Conservation (phyloP, 1,140 invertebrate species). For the Centruroides sculpturatus region DNA sequence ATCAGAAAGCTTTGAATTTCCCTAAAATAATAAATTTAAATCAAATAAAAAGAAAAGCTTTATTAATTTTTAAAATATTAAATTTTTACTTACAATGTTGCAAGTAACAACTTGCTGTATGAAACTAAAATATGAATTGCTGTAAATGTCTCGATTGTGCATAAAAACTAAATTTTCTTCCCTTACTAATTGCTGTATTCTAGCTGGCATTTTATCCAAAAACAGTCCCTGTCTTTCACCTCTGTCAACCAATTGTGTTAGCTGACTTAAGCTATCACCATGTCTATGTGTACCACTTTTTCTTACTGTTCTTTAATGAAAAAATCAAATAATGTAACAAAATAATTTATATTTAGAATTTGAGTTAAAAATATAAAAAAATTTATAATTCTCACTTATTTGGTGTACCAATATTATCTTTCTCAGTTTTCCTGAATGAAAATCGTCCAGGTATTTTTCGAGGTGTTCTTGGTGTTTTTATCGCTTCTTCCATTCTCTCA, state of each 20-base stretch:
- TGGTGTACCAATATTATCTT: background rate
- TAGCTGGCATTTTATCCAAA: conserved; percentile 33
- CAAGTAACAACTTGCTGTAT: conserved; percentile 33
- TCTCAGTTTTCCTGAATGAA: conserved; percentile 16
- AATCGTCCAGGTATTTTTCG: conserved; percentile 19
- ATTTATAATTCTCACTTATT: conserved; percentile 1
- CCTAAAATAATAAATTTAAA: background rate
- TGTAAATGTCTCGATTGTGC: conserved; percentile 39
- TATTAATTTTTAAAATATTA: conserved; percentile 1
- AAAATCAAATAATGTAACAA: conserved; percentile 5
- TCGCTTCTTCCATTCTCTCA: conserved; percentile 30
- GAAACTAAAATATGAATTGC: conserved; percentile 38
- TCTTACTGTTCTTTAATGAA: background rate
- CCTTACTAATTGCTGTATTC: conserved; percentile 33
- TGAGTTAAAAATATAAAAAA: background rate
- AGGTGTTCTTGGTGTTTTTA: conserved; percentile 27
- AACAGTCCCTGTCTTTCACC: conserved; percentile 37
- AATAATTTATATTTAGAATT: conserved; percentile 5
- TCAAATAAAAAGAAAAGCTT: background rate
- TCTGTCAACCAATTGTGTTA: conserved; percentile 38
- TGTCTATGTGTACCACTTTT: background rate
- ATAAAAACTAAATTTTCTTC: conserved; percentile 40
- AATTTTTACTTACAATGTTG: conserved; percentile 18
- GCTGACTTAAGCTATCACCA: conserved; percentile 34
- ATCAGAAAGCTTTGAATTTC: conserved; percentile 12